Base-by-base conservation (phyloP, 2,113 vertebrate genomes). In the Talpa occidentalis region DNA sequence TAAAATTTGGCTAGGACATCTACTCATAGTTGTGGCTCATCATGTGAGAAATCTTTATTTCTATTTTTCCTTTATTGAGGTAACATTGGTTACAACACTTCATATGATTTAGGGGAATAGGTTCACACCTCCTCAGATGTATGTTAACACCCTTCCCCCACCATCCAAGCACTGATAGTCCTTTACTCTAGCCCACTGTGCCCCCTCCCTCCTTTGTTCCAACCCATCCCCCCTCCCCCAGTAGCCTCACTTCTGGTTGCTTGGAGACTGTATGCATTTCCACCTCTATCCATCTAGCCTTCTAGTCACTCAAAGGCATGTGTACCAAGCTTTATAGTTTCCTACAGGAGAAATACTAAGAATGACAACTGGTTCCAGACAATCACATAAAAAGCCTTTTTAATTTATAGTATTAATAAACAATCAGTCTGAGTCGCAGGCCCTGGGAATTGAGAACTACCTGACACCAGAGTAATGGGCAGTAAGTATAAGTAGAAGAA, bases 321-420 rank as follows among this genome's bases (percentile, higher is more conserved):
- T 30, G 69, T 16, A 42, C 35, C 56, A 24, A 52, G 67, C 22
- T 6, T 56, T 56, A 22, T 54, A 54, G 15, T 91, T 88, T 86
- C 83, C 74, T 70, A 24, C 0, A 93, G 77, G 11, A 66, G 82
- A 77, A 78, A 69, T 47, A 21, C 54, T 90, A 35, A 8, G 64
- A 76, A 70, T 73, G 21, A 83, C 4, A 64, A 44, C 0, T 64
- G n/a, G 30, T 84, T 85, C 32, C 28, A 79, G 40, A 19, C 5
- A n/a, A 47, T 19, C n/a, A 35, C 10, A 44, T 32, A 91, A 72
- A 72, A 92, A 42, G 22, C 11, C 32, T 62, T 67, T 60, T 62
- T 73, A 28, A 92, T 78, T 92, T 92, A 42, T 12, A 94, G 24
- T 72, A 83, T 62, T 69, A 35, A 79, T 74, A 76, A 96, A 52